Base-by-base conservation (phyloP, 2,113 vertebrate genomes). In the Rostratula benghalensis region DNA sequence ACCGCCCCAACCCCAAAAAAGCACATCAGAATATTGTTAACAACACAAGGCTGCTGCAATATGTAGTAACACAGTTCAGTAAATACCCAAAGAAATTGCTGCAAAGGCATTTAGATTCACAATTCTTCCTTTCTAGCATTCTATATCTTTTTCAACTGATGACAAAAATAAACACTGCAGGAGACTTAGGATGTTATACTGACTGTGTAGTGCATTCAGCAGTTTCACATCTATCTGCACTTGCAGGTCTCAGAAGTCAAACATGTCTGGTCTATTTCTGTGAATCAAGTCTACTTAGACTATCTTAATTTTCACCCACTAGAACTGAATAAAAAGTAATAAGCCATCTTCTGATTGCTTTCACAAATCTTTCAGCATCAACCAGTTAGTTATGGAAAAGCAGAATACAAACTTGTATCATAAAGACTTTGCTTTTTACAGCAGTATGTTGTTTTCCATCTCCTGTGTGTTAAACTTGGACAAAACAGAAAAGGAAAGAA, bases 151-250 rank as follows among this genome's bases (percentile, higher is more conserved):
- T 87, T 69, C 31, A 69, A 8, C 23, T 51, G 11, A 76, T 28
- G 17, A 18, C 18, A 80, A 56, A 80, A 80, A 73, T 4, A 69
- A 79, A 45, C 20, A 45, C 39, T 71, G 79, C 1, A 54, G 11
- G 35, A 68, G 19, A 93, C 67, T 80, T 46, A 41, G 13, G 13
- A 53, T 10, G 13, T 18, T 76, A 53, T 2, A 70, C 25, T 27
- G 10, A 43, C 7, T 65, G 11, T 23, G 20, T 17, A 84, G 33
- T 1, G 0, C 3, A 4, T 59, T 30, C 6, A 45, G 16, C n/a
- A 41, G 2, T 51, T n/a, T n/a, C 85, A 87, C 28, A 68, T 11
- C 41, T 59, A 19, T 41, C 53, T 60, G 54, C 35, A 71, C 10
- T 33, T 60, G 21, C 19, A 87, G 21, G 9, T 89, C 63, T 74